phyloP scores from a whole-genome alignment of 2,113 vertebrate species.

The Donacobius atricapilla region DNA sequence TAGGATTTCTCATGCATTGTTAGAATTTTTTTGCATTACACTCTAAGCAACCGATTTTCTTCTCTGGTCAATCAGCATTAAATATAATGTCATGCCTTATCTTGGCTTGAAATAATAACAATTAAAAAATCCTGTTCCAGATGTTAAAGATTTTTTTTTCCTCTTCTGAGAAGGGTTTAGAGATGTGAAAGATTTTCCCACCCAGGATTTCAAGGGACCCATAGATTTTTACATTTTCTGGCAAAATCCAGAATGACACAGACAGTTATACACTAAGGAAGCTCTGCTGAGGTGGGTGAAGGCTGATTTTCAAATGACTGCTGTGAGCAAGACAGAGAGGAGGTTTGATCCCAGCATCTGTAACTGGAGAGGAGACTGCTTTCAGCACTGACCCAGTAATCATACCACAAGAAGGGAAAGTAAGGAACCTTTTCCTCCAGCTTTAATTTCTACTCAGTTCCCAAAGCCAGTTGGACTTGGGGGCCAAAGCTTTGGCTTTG shows the following conservation, averaged over 20 bases:
- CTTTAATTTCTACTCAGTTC: background rate
- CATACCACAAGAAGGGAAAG: background rate
- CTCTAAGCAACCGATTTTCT: background rate
- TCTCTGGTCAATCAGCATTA: constrained; percentile 4
- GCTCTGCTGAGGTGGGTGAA: background rate
- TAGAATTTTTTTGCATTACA: constrained; percentile 8
- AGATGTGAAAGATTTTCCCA: background rate
- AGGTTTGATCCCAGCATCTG: background rate
- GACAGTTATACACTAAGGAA: fast-evolving
- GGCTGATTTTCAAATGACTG: background rate
- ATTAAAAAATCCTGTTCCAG: background rate
- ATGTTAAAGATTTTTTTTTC: background rate
- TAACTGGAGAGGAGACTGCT: background rate
- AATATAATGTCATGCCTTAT: background rate
- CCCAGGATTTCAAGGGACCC: background rate
- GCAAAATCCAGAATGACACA: background rate
- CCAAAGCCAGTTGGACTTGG: background rate
- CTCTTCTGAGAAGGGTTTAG: background rate
- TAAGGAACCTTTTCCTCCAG: background rate
- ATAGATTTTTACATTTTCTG: background rate
- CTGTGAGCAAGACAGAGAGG: background rate
- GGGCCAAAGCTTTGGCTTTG: background rate
- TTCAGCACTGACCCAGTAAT: background rate
- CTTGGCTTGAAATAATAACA: background rate
- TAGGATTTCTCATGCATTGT: constrained; percentile 40